Conservation (phyloP, 2,888 invertebrate genomes). For the Eulithis prunata region DNA sequence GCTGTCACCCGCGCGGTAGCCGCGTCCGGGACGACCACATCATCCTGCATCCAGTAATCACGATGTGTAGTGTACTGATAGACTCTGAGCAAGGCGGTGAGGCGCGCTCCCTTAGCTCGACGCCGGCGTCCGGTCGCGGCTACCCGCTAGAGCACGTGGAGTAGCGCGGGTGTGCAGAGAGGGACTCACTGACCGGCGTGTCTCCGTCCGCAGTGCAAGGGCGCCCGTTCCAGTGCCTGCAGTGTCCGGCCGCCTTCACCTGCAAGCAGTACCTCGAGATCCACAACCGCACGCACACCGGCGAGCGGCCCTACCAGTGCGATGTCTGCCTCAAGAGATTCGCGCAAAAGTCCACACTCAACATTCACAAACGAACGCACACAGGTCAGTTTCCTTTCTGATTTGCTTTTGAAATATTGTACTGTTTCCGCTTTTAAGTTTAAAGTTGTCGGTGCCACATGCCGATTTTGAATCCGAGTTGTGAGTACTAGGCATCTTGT, state of each 20-base stretch:
- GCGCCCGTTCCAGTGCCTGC: constrained; percentile 85
- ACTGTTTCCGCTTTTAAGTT: constrained; percentile 38
- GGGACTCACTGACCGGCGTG: constrained; percentile 38
- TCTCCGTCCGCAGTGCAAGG: constrained; percentile 78
- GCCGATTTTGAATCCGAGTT: constrained; percentile 39
- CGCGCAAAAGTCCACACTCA: constrained; percentile 92
- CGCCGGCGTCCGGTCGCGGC: constrained; percentile 29
- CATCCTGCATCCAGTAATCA: not conserved
- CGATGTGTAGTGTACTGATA: too few relatives aligned
- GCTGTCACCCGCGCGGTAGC: not conserved
- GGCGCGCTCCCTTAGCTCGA: constrained; percentile 30
- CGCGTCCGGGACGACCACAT: not conserved
- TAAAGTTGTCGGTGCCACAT: constrained; percentile 82
- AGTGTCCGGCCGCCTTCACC: constrained; percentile 85
- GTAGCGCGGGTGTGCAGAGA: constrained; percentile 39
- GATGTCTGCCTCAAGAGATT: constrained; percentile 91
- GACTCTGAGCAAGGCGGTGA: not conserved
- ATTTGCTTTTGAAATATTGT: constrained; percentile 21
- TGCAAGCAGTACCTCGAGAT: constrained; percentile 84
- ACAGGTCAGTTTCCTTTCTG: constrained; percentile 77
- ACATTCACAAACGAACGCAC: constrained; percentile 92
- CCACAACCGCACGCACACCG: constrained; percentile 83
- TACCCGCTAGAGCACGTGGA: constrained; percentile 40
- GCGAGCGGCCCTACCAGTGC: constrained; percentile 86
- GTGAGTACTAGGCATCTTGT: constrained; percentile 49